These are phyloP conservation scores for Heliconius sara DNA, from an alignment of 2,888 invertebrate species.

Conservation along the genomic window DNA sequence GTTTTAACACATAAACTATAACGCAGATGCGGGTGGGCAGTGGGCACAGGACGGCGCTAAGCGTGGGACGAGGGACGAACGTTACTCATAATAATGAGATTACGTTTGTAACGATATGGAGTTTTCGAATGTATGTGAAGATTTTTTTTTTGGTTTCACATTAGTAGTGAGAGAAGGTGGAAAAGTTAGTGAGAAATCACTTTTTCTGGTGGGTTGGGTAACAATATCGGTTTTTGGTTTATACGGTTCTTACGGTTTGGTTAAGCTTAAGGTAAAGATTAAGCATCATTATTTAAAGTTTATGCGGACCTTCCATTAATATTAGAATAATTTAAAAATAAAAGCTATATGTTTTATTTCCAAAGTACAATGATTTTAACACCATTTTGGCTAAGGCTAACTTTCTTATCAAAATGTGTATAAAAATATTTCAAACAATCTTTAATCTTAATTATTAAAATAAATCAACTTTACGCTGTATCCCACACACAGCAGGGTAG, in stretches of 20 bases:
- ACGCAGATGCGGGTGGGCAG: constrained; percentile 77
- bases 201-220: not conserved
- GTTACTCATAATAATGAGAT: constrained; percentile 38
- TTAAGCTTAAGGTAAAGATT: too few relatives aligned
- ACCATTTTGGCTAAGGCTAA: too few relatives aligned
- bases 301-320: too few relatives aligned
- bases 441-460: too few relatives aligned
- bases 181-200: not conserved
- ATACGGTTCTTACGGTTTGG: not conserved
- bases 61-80: constrained; percentile 39
- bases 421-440: too few relatives aligned
- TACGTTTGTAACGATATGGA: constrained; percentile 10
- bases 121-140: not conserved
- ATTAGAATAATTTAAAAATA: too few relatives aligned
- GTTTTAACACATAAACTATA: constrained; percentile 76
- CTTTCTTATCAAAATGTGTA: too few relatives aligned
- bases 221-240: not conserved
- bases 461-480: too few relatives aligned
- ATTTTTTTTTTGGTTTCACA: not conserved
- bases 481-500: too few relatives aligned
- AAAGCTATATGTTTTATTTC: too few relatives aligned
- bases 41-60: constrained; percentile 20
- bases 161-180: not conserved
- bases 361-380: too few relatives aligned
- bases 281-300: too few relatives aligned